These are phyloP conservation scores for human DNA, from an alignment of 2,113 vertebrate genomes.

Conservation along the genomic window DNA sequence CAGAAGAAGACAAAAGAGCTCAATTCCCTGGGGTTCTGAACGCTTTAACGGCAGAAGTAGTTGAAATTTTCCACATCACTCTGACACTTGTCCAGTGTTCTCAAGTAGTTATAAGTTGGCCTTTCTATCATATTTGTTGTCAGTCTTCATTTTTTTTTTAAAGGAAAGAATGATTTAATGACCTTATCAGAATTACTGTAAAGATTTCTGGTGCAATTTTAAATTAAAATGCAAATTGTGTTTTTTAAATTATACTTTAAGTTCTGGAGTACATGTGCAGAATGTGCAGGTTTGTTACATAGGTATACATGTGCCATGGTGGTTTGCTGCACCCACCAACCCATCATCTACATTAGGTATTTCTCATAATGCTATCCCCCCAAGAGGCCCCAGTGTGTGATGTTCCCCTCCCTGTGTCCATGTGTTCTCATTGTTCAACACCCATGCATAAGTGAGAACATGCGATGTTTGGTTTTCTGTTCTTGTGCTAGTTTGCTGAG, in stretches of 20 bases:
- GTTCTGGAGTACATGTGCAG: no score
- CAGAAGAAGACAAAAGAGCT: background rate
- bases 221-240: background rate
- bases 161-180: constrained; percentile 17
- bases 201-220: background rate
- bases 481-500: no score
- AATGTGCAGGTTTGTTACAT: no score
- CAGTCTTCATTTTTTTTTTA: background rate
- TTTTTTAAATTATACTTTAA: background rate
- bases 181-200: constrained; percentile 29
- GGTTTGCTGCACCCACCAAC: no score
- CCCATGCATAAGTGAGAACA: no score
- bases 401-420: no score
- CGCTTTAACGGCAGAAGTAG: background rate
- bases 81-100: background rate
- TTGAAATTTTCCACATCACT: background rate
- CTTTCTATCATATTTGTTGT: background rate
- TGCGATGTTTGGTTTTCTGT: no score
- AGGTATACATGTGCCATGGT: no score
- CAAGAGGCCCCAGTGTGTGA: no score
- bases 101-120: background rate
- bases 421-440: no score
- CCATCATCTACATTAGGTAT: no score
- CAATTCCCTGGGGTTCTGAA: background rate
- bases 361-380: no score